A percentile compares a stretch with the other conserved stretches of the same genome.
Conservation (phyloP, 1,140 invertebrate genomes). For the Bombyx mandarina region DNA sequence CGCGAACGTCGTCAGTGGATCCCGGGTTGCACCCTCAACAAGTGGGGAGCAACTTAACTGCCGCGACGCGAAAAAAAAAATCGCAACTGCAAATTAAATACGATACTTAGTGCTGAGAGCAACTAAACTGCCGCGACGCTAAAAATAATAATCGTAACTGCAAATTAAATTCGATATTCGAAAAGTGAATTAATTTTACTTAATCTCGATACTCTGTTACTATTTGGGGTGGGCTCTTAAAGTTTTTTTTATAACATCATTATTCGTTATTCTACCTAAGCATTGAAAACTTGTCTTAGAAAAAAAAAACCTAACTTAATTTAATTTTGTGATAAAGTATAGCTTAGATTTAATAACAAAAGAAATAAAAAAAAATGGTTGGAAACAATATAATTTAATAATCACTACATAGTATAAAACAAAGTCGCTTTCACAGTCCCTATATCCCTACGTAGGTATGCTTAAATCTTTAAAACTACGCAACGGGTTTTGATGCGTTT, state of each 20-base stretch:
- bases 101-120: slow-evolving; percentile 14
- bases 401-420: too few species aligned
- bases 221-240: too few species aligned
- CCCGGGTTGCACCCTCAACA: slow-evolving; percentile 35
- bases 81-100: too few species aligned
- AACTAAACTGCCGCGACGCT: slow-evolving; percentile 13
- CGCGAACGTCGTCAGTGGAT: slow-evolving; percentile 44
- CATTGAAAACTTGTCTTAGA: background rate
- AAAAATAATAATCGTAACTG: slow-evolving; percentile 5
- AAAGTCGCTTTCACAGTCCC: too few species aligned
- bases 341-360: background rate
- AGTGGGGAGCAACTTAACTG: slow-evolving; percentile 26
- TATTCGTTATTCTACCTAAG: too few species aligned
- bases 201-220: too few species aligned
- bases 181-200: background rate
- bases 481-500: too few species aligned
- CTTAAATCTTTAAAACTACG: too few species aligned
- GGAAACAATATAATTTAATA: too few species aligned
- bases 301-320: background rate
- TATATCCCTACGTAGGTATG: too few species aligned
- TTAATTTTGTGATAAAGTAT: background rate
- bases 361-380: background rate
- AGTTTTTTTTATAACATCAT: too few species aligned
- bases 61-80: slow-evolving; percentile 12
- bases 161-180: too few species aligned